Evolutionary conservation across 2,113 vertebrate genomes (phyloP).

Genomic region (Bostrychus sinensis): DNA sequence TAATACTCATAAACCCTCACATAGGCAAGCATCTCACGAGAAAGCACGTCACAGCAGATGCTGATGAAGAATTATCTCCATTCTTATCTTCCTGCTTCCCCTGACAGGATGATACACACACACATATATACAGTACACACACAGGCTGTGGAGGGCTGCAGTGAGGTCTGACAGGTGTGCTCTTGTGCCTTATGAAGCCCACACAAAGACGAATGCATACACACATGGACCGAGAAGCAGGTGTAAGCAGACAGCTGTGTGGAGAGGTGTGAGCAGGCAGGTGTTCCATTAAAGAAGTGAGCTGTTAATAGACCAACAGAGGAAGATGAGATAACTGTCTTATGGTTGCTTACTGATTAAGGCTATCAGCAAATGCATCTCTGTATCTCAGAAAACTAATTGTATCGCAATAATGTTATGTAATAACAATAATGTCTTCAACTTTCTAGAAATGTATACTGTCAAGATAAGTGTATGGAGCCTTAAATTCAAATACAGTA

Average conservation of each 20-base stretch:
- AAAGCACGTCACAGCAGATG: slow-evolving; percentile 75
- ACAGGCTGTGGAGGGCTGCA: slow-evolving; percentile 44
- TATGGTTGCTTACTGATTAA: too few species aligned
- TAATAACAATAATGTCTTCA: too few species aligned
- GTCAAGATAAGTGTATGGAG: too few species aligned
- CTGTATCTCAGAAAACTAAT: not conserved
- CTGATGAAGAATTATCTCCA: slow-evolving; percentile 71
- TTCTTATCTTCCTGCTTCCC: slow-evolving; percentile 64
- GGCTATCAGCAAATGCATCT: not conserved
- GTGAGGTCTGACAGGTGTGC: slow-evolving; percentile 71
- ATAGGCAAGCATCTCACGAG: slow-evolving; percentile 57
- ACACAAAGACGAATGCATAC: slow-evolving; percentile 21
- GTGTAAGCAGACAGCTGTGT: slow-evolving; percentile 74
- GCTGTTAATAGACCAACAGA: slow-evolving; percentile 20
- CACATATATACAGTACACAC: slow-evolving; percentile 29
- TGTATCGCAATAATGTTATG: not conserved
- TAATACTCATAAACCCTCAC: slow-evolving; percentile 35
- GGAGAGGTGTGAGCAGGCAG: slow-evolving; percentile 73
- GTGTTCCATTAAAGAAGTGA: slow-evolving; percentile 75
- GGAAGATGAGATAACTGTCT: slow-evolving; percentile 1
- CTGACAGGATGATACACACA: slow-evolving; percentile 52
- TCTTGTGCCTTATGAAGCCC: slow-evolving; percentile 53
- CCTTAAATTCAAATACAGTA: too few species aligned
- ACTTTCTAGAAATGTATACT: too few species aligned
- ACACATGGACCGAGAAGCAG: slow-evolving; percentile 55